Conservation (phyloP, 1,140 invertebrate species). For the Aleiodes sp. region DNA sequence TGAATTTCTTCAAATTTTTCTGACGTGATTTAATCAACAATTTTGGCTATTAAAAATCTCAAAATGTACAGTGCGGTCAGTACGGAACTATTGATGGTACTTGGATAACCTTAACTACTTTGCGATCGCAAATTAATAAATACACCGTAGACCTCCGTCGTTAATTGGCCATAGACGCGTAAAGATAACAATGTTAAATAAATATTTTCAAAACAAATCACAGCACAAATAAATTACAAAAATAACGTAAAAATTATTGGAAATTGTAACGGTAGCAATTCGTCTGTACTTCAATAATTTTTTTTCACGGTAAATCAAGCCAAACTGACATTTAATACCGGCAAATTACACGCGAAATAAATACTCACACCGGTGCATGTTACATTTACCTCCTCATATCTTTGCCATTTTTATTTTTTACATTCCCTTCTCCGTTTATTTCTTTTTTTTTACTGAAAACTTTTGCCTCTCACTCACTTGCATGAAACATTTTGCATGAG, state of each 20-base stretch:
- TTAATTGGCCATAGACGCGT: too few relatives aligned
- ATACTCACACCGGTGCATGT: conserved; percentile 42
- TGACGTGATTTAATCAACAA: too few relatives aligned
- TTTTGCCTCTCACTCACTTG: conserved; percentile 16
- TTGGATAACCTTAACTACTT: too few relatives aligned
- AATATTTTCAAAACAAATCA: too few relatives aligned
- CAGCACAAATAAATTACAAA: too few relatives aligned
- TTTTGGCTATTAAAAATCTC: too few relatives aligned
- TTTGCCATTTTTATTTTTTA: not conserved
- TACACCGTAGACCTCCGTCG: too few relatives aligned
- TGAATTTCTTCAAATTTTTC: too few relatives aligned
- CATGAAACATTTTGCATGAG: not conserved
- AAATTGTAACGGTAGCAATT: conserved; percentile 8
- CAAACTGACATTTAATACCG: conserved; percentile 61
- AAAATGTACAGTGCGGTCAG: too few relatives aligned
- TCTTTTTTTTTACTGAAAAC: not conserved
- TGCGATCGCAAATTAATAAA: too few relatives aligned
- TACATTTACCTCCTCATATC: not conserved
- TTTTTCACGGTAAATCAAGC: conserved; percentile 63
- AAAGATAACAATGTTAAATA: not conserved
- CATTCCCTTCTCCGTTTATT: not conserved
- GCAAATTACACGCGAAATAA: conserved; percentile 66
- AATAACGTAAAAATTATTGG: not conserved
- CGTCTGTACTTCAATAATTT: conserved; percentile 54
- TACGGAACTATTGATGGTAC: too few relatives aligned